Conservation (phyloP, 2,113 vertebrate species). For the Salvelinus fontinalis region DNA sequence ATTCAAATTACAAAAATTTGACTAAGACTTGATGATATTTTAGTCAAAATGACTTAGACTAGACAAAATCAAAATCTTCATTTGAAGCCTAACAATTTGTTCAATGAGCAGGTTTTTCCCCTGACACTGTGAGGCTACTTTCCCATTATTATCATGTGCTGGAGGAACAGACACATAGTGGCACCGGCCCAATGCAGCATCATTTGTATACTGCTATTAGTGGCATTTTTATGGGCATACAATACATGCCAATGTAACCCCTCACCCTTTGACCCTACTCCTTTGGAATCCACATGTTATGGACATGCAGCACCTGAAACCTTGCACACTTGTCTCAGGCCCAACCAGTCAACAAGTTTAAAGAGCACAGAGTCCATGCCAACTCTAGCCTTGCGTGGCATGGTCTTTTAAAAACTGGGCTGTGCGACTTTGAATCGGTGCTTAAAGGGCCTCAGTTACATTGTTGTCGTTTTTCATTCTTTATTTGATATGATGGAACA, state of each 20-base stretch:
- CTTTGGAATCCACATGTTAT: neutral
- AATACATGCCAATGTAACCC: neutral
- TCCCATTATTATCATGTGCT: neutral
- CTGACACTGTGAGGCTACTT: neutral
- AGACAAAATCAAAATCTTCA: neutral
- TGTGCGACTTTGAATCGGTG: neutral
- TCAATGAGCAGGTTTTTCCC: neutral
- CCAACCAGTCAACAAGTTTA: neutral
- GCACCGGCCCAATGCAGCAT: neutral
- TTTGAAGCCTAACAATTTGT: neutral
- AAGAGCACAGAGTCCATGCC: neutral
- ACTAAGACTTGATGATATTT: too few relatives aligned
- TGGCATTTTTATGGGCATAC: neutral
- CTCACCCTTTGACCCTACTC: neutral
- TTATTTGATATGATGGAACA: slow-evolving; percentile 11
- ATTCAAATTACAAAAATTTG: too few relatives aligned
- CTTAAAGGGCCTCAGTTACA: neutral
- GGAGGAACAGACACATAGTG: neutral
- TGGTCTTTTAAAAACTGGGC: neutral
- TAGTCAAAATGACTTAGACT: too few relatives aligned
- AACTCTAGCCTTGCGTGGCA: neutral
- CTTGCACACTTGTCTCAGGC: neutral
- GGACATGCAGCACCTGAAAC: neutral
- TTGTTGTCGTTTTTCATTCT: neutral
- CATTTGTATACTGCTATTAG: neutral